Percentiles rank a stretch among this genome's conserved stretches.
Conservation (phyloP, 1,140 invertebrate genomes). For the Tetramorium alpestre region DNA sequence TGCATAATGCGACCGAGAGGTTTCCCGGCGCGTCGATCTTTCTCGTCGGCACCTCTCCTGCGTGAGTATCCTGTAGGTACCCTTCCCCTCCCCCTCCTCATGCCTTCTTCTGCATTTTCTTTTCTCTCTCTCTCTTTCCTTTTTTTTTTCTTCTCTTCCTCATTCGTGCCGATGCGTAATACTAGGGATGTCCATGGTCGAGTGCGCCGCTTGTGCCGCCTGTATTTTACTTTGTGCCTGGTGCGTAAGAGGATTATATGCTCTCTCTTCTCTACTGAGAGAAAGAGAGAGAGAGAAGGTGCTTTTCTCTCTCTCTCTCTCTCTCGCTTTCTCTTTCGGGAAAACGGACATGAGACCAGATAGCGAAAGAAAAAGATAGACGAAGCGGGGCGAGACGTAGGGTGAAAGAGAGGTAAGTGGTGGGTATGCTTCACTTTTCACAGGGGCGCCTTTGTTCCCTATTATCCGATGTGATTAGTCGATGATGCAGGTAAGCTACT, state of each 20-base stretch:
- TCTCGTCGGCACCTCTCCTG: constrained; percentile 62
- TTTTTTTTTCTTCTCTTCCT: constrained; percentile 25
- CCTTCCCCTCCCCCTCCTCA: constrained; percentile 26
- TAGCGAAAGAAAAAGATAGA: constrained; percentile 26
- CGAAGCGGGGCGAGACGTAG: not conserved
- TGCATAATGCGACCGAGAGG: constrained; percentile 44
- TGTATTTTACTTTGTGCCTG: constrained; percentile 84
- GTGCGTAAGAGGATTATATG: constrained; percentile 84
- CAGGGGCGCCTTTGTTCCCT: constrained; percentile 82
- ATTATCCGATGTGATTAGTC: constrained; percentile 86
- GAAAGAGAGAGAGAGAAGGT: not conserved
- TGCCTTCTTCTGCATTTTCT: constrained; percentile 51
- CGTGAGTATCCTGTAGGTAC: constrained; percentile 33
- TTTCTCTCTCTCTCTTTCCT: constrained; percentile 57
- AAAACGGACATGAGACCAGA: constrained; percentile 41
- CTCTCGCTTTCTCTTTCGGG: not conserved
- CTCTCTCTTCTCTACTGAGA: constrained; percentile 42
- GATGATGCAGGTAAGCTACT: constrained; percentile 86
- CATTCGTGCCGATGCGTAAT: constrained; percentile 76
- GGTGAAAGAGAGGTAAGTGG: constrained; percentile 77
- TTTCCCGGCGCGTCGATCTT: constrained; percentile 45
- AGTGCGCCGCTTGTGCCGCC: constrained; percentile 70
- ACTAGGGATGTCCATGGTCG: constrained; percentile 65
- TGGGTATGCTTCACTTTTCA: constrained; percentile 83
- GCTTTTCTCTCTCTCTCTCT: constrained; percentile 10